Base-by-base conservation (phyloP, 1,140 invertebrate genomes). In the Drosophila ogumai region DNA sequence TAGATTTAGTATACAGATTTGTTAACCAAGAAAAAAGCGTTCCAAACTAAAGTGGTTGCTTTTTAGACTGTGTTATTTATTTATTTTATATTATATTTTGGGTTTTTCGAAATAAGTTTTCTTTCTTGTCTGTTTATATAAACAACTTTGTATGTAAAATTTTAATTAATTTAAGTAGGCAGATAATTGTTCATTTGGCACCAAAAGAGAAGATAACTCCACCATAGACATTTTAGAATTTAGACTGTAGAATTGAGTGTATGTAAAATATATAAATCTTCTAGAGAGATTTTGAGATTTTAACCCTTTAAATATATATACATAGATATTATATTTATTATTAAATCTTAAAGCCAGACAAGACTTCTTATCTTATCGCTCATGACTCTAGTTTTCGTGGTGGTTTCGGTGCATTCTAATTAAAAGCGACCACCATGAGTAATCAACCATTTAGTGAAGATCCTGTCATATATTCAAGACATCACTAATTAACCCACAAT, bases 371-470 rank as follows among this genome's bases (percentile, higher is more conserved):
- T 57, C 49, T 38, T 17, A 61, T 56, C 49, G 8, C 17, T 8
- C 25, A 56, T 38, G 12, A 38, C 12, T 13, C 4, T 3, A 10
- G 6, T 38, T 61, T 38, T 38, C 6, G 5, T 4, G 7, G 5
- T 12, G 17, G 28, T n/a, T 61, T 56, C 22, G 32, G 49, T 61
- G 49, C 32, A 61, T 38, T 56, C 9, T 38, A 56, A 61, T 55
- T 49, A 50, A 60, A 1, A 43, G 12, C 25, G 17, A 44, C n/a
- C 12, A 43, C 3, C 55, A 43, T 58, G n/a, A 34, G 22, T 25
- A 25, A 47, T 47, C 44, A 25, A 50, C 5, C 25, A 6, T 2
- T n/a, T 17, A 6, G 22, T 17, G 9, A 50, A 17, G 49, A 50
- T 50, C n/a, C 49, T 50, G 49, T 19, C 10, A 50, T 50, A 50